A percentile compares a stretch with the other conserved stretches of the same genome.
Evolutionary conservation across 2,113 vertebrate genomes (phyloP).

Genomic region (Dicerorhinus sumatrensis): DNA sequence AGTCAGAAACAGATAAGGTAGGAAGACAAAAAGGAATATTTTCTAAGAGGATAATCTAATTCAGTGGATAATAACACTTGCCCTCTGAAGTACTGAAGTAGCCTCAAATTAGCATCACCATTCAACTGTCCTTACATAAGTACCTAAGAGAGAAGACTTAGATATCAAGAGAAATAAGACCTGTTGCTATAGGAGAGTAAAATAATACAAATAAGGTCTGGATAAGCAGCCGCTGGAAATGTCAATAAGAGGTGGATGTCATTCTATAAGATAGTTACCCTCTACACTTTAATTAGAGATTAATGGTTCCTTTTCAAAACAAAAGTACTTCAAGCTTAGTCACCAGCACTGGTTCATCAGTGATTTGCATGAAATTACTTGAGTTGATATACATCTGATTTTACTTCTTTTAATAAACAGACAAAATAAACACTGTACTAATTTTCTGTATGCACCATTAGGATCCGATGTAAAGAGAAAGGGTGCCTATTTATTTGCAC

Average conservation of each 20-base stretch:
- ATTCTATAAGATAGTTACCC: neutral
- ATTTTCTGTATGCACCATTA: neutral
- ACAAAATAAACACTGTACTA: neutral
- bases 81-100: rapidly evolving
- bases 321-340: neutral
- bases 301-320: conserved; percentile 39
- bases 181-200: neutral
- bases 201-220: neutral
- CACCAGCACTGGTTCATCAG: neutral
- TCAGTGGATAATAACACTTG: neutral
- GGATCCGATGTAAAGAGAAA: conserved; percentile 22
- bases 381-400: neutral
- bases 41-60: conserved; percentile 24
- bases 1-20: neutral
- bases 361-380: neutral
- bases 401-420: neutral
- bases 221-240: neutral
- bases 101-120: conserved; percentile 2
- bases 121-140: conserved; percentile 17
- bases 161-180: neutral
- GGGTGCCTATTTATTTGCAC: neutral
- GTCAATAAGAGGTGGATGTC: neutral
- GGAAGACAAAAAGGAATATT: neutral
- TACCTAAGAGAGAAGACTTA: neutral
- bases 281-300: neutral